Percentiles rank a stretch among this genome's conserved stretches.
Evolutionary conservation across 2,888 invertebrate genomes (phyloP).

Genomic region (Glyphotaelius pellucidus): DNA sequence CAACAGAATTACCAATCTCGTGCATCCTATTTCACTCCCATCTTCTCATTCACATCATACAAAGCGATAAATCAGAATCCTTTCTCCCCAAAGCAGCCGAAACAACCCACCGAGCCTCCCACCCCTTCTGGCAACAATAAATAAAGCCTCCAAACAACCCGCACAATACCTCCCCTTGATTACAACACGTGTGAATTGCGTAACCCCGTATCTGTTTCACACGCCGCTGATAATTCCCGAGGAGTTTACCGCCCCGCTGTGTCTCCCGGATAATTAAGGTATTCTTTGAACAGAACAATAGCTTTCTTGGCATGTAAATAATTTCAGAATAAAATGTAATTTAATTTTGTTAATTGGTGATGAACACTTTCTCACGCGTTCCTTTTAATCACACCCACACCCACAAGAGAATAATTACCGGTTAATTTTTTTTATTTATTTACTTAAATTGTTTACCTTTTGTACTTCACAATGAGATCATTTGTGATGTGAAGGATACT

Average conservation of each 20-base stretch:
- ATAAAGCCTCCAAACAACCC: slow-evolving; percentile 45
- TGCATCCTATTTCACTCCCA: background rate
- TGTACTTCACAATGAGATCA: too few relatives aligned
- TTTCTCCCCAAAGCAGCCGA: slow-evolving; percentile 19
- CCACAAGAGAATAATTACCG: background rate
- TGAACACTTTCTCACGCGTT: background rate
- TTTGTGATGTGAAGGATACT: too few relatives aligned
- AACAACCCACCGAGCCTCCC: background rate
- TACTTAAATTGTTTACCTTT: too few relatives aligned
- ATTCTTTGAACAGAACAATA: background rate
- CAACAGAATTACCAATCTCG: background rate
- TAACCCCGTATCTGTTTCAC: slow-evolving; percentile 24
- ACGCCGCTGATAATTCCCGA: background rate
- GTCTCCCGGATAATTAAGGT: slow-evolving; percentile 26
- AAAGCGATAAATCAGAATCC: slow-evolving; percentile 48
- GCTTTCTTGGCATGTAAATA: background rate
- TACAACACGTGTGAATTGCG: slow-evolving; percentile 45
- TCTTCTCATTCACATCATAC: slow-evolving; percentile 46
- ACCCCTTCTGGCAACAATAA: slow-evolving; percentile 38
- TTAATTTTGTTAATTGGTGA: background rate
- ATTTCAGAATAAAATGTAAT: background rate
- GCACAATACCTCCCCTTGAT: slow-evolving; percentile 40
- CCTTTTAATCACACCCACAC: background rate
- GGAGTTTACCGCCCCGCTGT: background rate
- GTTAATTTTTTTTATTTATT: too few relatives aligned